These are phyloP conservation scores for Odontamblyopus lacepedii DNA, from an alignment of 2,797 vertebrate species.

Conservation along the genomic window DNA sequence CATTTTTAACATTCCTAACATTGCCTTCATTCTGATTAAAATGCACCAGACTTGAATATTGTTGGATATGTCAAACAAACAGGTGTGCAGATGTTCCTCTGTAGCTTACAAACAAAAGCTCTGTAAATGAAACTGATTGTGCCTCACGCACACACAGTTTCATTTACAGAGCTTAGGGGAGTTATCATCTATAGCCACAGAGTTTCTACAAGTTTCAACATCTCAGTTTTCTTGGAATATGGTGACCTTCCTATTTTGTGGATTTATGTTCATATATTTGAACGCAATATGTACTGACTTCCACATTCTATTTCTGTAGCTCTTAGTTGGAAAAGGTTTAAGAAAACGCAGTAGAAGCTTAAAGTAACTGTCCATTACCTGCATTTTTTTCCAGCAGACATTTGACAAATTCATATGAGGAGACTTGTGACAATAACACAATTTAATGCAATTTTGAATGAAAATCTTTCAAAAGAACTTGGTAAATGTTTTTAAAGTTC, in stretches of 20 bases:
- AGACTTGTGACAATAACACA: too few species aligned
- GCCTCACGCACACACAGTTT: constrained; percentile 1
- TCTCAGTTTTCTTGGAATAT: constrained; percentile 22
- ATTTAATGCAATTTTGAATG: too few species aligned
- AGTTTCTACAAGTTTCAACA: constrained; percentile 31
- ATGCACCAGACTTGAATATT: not conserved
- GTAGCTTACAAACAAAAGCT: constrained; percentile 34
- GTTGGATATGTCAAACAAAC: not conserved
- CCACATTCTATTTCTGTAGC: not conserved
- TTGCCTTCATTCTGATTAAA: not conserved
- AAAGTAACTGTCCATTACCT: not conserved
- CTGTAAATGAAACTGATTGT: constrained; percentile 25
- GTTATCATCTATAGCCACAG: constrained; percentile 51
- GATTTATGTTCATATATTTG: too few species aligned
- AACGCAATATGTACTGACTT: too few species aligned
- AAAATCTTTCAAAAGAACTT: too few species aligned
- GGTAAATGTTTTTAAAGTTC: too few species aligned
- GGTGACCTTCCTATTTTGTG: too few species aligned
- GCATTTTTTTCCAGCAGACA: too few species aligned
- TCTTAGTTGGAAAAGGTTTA: not conserved
- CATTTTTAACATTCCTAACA: not conserved
- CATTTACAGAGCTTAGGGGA: constrained; percentile 17
- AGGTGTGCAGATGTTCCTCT: constrained; percentile 12
- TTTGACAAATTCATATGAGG: not conserved
- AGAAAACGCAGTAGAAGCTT: too few species aligned